phyloP scores from a whole-genome alignment of 1,140 invertebrate species.

The Phocides pigmalion region DNA sequence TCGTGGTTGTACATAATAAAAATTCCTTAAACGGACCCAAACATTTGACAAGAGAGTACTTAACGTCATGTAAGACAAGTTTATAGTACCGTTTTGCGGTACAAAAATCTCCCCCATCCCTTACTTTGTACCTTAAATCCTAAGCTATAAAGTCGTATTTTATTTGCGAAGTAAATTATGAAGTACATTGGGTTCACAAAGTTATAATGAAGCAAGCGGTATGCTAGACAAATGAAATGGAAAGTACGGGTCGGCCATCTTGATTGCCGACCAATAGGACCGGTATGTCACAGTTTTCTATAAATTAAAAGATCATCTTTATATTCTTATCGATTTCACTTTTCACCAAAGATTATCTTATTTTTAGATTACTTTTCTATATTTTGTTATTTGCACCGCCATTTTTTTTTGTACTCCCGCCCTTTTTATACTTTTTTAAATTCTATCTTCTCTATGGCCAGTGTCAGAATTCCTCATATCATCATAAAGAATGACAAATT shows the following conservation, averaged over 20 bases:
- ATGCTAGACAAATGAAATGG: conserved; percentile 18
- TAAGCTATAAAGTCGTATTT: not conserved
- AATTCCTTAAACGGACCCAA: not conserved
- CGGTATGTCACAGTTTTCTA: not conserved
- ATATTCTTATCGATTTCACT: too few relatives aligned
- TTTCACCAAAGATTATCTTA: too few relatives aligned
- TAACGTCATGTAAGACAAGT: conserved; percentile 26
- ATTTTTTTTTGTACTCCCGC: too few relatives aligned
- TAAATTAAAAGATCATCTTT: too few relatives aligned
- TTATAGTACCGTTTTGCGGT: conserved; percentile 22
- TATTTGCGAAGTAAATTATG: not conserved
- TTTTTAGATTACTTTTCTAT: too few relatives aligned
- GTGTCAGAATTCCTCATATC: too few relatives aligned
- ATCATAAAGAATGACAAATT: too few relatives aligned
- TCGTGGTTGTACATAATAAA: conserved; percentile 7
- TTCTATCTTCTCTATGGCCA: too few relatives aligned
- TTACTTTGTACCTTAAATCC: not conserved
- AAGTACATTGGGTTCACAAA: conserved; percentile 4
- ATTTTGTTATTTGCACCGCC: too few relatives aligned
- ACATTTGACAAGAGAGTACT: conserved; percentile 23
- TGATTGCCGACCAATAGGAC: conserved; percentile 8
- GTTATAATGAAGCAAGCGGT: conserved; percentile 18
- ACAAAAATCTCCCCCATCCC: not conserved
- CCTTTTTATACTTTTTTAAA: too few relatives aligned
- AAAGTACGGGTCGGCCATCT: conserved; percentile 4